Percentiles rank a stretch among this genome's conserved stretches.
These are phyloP conservation scores for Chrysopilus asiliformis DNA, from an alignment of 2,888 invertebrate species.

Conservation along the genomic window DNA sequence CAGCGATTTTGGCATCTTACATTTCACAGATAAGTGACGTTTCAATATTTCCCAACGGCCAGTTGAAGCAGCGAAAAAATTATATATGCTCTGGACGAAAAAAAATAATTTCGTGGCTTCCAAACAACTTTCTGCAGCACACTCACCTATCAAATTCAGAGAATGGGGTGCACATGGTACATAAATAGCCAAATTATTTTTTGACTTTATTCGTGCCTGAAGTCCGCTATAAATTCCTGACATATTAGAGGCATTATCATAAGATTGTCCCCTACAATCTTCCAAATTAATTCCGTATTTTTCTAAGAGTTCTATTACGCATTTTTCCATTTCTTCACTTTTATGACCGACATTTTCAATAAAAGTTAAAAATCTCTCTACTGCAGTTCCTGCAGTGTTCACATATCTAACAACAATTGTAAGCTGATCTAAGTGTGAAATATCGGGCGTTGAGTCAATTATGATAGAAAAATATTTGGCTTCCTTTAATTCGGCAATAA, in stretches of 20 bases:
- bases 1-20: no score
- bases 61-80: no score
- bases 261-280: constrained; percentile 1
- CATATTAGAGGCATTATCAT: constrained; percentile 20
- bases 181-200: constrained; percentile 21
- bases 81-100: no score
- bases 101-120: no score
- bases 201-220: no score
- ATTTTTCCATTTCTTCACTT: constrained; percentile 3
- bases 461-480: constrained; percentile 6
- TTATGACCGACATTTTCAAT: constrained; percentile 3
- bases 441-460: constrained; percentile 9
- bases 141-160: constrained; percentile 20
- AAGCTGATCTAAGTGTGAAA: constrained; percentile 7
- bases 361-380: constrained; percentile 1
- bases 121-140: constrained; percentile 9
- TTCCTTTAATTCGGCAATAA: constrained; percentile 7
- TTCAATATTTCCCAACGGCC: no score
- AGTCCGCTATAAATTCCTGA: no score
- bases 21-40: no score
- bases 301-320: background rate
- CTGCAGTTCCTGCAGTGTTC: background rate
- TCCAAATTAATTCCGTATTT: no score
- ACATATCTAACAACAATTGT: constrained; percentile 7
- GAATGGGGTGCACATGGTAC: constrained; percentile 22